Evolutionary conservation across 2,888 invertebrate species (phyloP), one percentile per base, ranked within the genome.

Genomic region (Diarsia brunnea): DNA sequence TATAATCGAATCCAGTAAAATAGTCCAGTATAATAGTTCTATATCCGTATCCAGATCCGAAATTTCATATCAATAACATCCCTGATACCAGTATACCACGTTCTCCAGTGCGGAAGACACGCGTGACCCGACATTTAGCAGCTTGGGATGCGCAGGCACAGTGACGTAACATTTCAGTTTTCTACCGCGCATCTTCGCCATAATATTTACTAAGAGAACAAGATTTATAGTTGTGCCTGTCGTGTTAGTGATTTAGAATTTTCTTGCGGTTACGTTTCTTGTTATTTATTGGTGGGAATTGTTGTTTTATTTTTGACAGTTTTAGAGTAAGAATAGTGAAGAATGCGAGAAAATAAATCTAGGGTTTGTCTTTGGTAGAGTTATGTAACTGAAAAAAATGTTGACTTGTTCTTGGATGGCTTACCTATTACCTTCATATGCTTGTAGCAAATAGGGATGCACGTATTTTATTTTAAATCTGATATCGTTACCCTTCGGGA

Each of bases 91-190:
- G 90, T 93, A 93, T 92, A 92, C 90, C 92, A 90, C 90, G 93
- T 92, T 94, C 93, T 90, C 90, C 73, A 89, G 90, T 89, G 89
- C 91, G 93, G 91, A 92, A 93, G 92, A 89, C 91, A 91, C 91
- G 92, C 90, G 90, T 90, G 92, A 91, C 93, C 93, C 92, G 93
- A 88, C 93, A 93, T 93, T 93, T 93, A 85, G 88, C 82, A 63
- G 75, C 70, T 81, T 49, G 83, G 90, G 92, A 93, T 92, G 93
- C 91, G 91, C 92, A 84, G 64, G 89, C 88, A 88, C 89, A 85
- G 80, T 90, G 89, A 88, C 88, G 88, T 81, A 88, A 88, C 72
- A 73, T 78, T 79, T 75, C 55, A 78, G 88, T 83, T 84, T 87
- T 82, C 84, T 87, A 74, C 73, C 75, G 90, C 78, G 90, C 73